These are phyloP conservation scores for Kuschelorhynchus macadamiae DNA, from an alignment of 2,888 invertebrate species.

Conservation along the genomic window DNA sequence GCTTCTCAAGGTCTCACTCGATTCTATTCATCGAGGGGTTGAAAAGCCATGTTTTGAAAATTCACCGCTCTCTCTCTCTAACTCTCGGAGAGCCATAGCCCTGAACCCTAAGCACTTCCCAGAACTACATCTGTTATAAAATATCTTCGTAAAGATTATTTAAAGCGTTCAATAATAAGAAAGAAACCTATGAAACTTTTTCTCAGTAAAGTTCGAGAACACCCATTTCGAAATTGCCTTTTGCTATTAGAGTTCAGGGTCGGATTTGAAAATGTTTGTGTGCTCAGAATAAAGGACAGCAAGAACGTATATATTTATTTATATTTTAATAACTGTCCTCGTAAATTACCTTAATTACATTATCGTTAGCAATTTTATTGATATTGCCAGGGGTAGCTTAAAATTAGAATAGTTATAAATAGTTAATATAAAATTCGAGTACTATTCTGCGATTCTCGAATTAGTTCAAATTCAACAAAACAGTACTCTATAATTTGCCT, in stretches of 20 bases:
- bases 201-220: conserved; percentile 48
- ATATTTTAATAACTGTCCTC: no score
- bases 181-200: conserved; percentile 53
- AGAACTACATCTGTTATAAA: conserved; percentile 62
- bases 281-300: no score
- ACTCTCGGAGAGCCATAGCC: conserved; percentile 17
- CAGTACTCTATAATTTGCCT: no score
- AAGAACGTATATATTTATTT: no score
- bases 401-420: no score
- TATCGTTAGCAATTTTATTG: no score
- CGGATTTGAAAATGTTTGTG: conserved; percentile 1
- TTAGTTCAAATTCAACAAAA: no score
- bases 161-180: conserved; percentile 56
- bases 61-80: conserved; percentile 54
- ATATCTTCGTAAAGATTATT: conserved; percentile 58
- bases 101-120: conserved; percentile 51
- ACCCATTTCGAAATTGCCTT: conserved; percentile 39
- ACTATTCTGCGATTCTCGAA: no score
- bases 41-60: conserved; percentile 52
- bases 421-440: no score
- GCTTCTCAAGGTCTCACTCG: conserved; percentile 21
- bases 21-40: conserved; percentile 41
- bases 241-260: conserved; percentile 28
- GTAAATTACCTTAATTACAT: no score
- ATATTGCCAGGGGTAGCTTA: no score